Evolutionary conservation across 2,888 invertebrate genomes (phyloP), one percentile per base, ranked within the genome.

Genomic region (Pantelozetes paolii): DNA sequence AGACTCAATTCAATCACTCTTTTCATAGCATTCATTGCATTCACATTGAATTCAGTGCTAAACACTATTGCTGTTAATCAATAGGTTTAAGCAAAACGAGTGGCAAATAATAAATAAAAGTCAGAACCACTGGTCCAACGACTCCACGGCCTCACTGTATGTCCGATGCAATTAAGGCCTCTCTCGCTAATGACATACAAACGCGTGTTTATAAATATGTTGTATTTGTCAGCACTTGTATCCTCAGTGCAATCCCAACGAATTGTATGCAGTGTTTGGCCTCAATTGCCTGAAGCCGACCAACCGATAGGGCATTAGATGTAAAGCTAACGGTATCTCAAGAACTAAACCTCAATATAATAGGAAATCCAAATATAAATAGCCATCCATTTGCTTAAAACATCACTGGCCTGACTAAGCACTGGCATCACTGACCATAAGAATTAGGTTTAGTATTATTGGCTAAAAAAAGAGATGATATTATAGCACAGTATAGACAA

Each of bases 281-380:
- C 69, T 69, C n/a, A 69, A 69, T 69, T 69, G 69, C 69, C 69
- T 69, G 18, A 69, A 69, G 69, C 40, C 40, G 69, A 42, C 69
- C 69, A 69, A 69, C 69, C 69, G 45, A 69, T 69, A 23, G 45
- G 13, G 32, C 62, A 64, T 69, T 69, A 69, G 45, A 69, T 69
- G 69, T 45, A 64, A 40, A 69, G 69, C 69, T 45, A 69, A 69
- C 69, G n/a, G 36, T 20, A 23, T 26, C 69, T 42, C 26, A 69
- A 69, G 28, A 18, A 45, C 40, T 32, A 32, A 18, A 45, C 23
- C 18, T 6, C 20, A 2, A 64, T 36, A 26, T 69, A 69, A 69
- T 69, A 45, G 69, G 69, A 69, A 69, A 69, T 13, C 42, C 69
- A 69, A 69, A 69, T 69, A 69, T 69, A 69, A 69, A 69, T 69